phyloP scores from a whole-genome alignment of 2,888 invertebrate genomes.

The Dicyrtomina minuta region DNA sequence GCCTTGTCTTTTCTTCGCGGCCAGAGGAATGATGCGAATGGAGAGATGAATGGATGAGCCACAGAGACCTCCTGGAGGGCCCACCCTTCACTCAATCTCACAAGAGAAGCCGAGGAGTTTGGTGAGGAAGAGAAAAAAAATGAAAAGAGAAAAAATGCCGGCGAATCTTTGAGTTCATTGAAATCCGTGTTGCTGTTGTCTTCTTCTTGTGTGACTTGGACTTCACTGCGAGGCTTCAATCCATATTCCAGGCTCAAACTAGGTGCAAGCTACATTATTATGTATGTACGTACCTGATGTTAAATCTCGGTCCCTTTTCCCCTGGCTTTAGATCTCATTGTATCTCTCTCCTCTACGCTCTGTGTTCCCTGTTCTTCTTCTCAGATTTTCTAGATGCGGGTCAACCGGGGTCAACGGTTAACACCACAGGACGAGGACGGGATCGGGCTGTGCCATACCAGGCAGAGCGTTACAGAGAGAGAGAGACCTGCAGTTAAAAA shows the following conservation, averaged over 20 bases:
- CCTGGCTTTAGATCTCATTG: no score
- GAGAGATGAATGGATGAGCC: constrained; percentile 8
- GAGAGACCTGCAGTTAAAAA: no score
- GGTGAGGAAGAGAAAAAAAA: background rate
- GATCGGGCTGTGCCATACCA: no score
- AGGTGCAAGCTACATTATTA: no score
- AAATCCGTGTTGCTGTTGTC: background rate
- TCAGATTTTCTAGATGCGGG: background rate
- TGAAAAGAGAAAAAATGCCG: constrained; percentile 22
- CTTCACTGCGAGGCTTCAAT: no score
- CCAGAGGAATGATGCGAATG: no score
- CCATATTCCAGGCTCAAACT: no score
- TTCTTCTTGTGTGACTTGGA: no score
- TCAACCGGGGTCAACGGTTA: constrained; percentile 19
- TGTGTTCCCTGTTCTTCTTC: background rate
- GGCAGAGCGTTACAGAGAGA: no score
- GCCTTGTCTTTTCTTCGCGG: no score
- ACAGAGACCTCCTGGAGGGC: constrained; percentile 9
- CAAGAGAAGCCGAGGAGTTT: background rate
- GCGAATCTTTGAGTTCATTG: constrained; percentile 22
- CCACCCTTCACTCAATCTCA: constrained; percentile 29
- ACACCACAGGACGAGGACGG: constrained; percentile 5
- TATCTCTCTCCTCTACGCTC: background rate
- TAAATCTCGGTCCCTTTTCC: no score
- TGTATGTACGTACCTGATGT: no score